Evolutionary conservation across 2,888 invertebrate genomes (phyloP), one percentile per base, ranked within the genome.

Genomic region (Pyrocoelia pectoralis): DNA sequence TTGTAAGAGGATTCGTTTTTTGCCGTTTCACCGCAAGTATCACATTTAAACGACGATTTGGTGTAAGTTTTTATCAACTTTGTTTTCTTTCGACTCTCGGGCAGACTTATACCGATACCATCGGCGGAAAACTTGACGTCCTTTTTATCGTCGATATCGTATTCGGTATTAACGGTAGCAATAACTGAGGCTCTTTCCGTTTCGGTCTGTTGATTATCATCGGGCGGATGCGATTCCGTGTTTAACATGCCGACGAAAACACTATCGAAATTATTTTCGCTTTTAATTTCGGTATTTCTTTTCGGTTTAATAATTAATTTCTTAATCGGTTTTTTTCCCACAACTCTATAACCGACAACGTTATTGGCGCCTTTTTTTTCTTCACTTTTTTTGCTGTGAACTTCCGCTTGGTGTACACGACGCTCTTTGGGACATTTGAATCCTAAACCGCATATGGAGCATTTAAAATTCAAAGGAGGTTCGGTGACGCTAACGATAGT

Each of bases 21-120:
- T 74, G 92, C 93, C 73, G 88, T 87, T 68, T 88, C 87, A 51
- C 84, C 84, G 75, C 90, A 90, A 10, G 87, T 87, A 68, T 84
- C 84, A 73, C 90, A 91, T 67, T 83, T 84, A 58, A 77, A 73
- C 43, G 72, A 66, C 18, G 72, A 64, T 4, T 71, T 82, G 66
- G 84, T 82, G 67, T 84, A 84, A 70, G 86, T 79, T 0, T 78
- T 77, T 43, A 83, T 83, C 2, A 83, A 70, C 67, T 82, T 82
- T 1, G 87, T 86, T 41, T 83, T 82, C 14, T 73, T 79, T 56
- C 75, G 73, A 51, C 70, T 73, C 40, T 68, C 70, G 56, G 76
- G 75, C 18, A 78, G 73, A 50, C 66, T 66, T 55, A 76, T 76
- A 54, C 80, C 80, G 12, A 75, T 67, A 2, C 74, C 69, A 68